Base-by-base conservation (phyloP, 2,797 vertebrate species). In the Columba guinea region DNA sequence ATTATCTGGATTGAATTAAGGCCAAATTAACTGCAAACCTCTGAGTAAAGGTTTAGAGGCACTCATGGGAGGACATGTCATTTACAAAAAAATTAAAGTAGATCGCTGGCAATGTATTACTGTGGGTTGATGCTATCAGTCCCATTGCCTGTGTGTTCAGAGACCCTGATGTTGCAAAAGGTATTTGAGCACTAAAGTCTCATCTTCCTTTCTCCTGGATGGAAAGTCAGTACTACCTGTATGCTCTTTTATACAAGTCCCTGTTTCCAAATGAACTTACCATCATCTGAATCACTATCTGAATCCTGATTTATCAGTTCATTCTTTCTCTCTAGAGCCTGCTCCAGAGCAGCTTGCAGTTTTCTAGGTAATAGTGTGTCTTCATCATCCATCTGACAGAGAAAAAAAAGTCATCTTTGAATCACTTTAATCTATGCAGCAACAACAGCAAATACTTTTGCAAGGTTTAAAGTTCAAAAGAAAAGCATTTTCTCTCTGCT, bases 261-360 rank as follows among this genome's bases (percentile, higher is more conserved):
- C 51, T 53, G 6, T 82, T 96, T 73, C 83, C 83, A 92, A 64
- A 58, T 37, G 82, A 87, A 94, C 97, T 98, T 97, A 99, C 99
- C 99, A 95, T 99, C 99, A 69, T 99, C 99, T 7, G 99, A 99
- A 96, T 99, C 99, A 51, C 99, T 99, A 96, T 99, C 99, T 46
- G 99, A 99, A 97, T 99, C 99, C 97, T 99, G 99, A 97, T 98
- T 99, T 97, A 99, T 99, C 97, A 99, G 98, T 97, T 99, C 99
- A 41, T 98, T 99, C 97, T 99, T 99, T 97, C 99, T 99, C 97
- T 99, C 99, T 69, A 99, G 98, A 83, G 99, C 99, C 97, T 99
- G 99, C 98, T 99, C 99, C 94, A 99, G 98, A 97, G 99, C 99
- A 8, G 99, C 98, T 97, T 99, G 99, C 90, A 99, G 91, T 98